Evolutionary conservation across 2,888 invertebrate species (phyloP).

Genomic region (Brachyopa scutellaris): DNA sequence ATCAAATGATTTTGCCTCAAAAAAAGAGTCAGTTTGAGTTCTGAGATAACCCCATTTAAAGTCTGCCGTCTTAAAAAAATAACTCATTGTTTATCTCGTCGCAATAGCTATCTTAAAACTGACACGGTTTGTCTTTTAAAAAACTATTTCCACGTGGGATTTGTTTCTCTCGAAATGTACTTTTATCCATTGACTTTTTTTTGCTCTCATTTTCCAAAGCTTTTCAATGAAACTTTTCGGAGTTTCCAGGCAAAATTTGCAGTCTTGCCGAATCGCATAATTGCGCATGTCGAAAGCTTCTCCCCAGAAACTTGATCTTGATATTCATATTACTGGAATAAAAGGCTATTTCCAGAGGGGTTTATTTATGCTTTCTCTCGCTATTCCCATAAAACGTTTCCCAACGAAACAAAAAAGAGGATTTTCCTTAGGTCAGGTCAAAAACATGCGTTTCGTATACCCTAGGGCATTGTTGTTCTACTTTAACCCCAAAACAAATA

Average conservation of each 20-base stretch:
- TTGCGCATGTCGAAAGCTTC: constrained; percentile 41
- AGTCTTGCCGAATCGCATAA: neutral
- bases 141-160: constrained; percentile 19
- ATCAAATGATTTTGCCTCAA: too few relatives aligned
- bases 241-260: constrained; percentile 37
- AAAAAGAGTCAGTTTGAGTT: too few relatives aligned
- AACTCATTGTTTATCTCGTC: too few relatives aligned
- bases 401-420: constrained; percentile 57
- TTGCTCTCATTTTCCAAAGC: constrained; percentile 18
- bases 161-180: neutral
- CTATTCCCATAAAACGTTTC: constrained; percentile 31
- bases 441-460: constrained; percentile 61
- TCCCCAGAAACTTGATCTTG: neutral
- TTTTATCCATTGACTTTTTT: neutral
- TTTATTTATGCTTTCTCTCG: constrained; percentile 6
- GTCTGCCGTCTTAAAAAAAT: too few relatives aligned
- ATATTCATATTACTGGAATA: constrained; percentile 19
- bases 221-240: constrained; percentile 41
- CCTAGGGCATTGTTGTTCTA: constrained; percentile 59
- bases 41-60: too few relatives aligned
- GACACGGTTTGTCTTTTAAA: neutral
- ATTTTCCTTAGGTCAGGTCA: constrained; percentile 63
- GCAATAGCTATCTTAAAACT: constrained; percentile 2
- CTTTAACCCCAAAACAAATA: constrained; percentile 62
- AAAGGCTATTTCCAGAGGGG: constrained; percentile 10